Percentiles rank a stretch among this genome's conserved stretches.
These are phyloP conservation scores for Rhagonycha lutea DNA, from an alignment of 2,888 invertebrate species.

Conservation along the genomic window DNA sequence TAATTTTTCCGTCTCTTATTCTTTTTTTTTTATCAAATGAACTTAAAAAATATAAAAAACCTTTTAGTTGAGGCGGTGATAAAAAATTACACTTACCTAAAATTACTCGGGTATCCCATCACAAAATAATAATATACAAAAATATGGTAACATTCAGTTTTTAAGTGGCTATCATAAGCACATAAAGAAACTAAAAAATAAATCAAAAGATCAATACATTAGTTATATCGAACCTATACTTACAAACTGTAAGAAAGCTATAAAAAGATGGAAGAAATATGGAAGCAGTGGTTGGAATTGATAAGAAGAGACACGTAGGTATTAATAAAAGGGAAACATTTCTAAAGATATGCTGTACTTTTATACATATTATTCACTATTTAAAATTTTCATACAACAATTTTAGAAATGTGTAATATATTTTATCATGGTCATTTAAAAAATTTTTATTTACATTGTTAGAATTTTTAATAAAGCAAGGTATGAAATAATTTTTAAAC, in stretches of 20 bases:
- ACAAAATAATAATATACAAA: neutral
- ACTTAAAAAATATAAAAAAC: neutral
- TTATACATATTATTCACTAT: neutral
- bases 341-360: neutral
- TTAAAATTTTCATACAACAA: neutral
- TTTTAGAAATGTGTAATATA: neutral
- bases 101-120: neutral
- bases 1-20: too few species aligned
- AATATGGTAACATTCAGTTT: neutral
- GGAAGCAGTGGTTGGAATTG: neutral
- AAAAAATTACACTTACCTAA: neutral
- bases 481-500: neutral
- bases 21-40: too few species aligned
- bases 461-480: neutral
- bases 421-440: neutral
- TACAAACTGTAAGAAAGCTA: neutral
- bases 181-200: neutral
- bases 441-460: neutral
- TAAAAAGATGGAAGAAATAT: neutral
- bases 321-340: neutral
- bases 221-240: neutral
- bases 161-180: neutral
- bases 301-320: neutral
- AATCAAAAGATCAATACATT: neutral
- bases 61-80: neutral